Percentiles rank a stretch among this genome's conserved stretches.
phyloP scores from a whole-genome alignment of 2,113 vertebrate genomes.

The Xiphophorus couchianus region DNA sequence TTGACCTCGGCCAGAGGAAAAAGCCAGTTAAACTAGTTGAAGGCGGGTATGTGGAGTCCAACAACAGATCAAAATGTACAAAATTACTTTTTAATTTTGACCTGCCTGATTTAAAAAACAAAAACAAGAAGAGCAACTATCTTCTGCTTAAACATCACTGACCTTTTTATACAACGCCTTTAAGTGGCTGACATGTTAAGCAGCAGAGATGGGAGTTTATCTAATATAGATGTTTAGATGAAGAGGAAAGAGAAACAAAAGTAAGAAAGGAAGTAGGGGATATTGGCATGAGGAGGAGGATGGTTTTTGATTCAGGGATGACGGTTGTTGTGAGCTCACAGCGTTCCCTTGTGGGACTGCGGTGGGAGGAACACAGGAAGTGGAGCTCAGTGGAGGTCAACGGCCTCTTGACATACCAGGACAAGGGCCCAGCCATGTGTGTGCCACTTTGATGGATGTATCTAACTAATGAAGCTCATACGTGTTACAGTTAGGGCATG shows the following conservation, averaged over 20 bases:
- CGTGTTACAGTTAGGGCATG: conserved; percentile 47
- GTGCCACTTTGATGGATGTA: conserved; percentile 53
- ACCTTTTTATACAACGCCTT: neutral
- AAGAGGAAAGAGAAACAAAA: conserved; percentile 29
- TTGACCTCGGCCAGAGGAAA: no score
- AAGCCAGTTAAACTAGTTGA: no score
- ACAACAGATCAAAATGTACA: no score
- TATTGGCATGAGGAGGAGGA: conserved; percentile 36
- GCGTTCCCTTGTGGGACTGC: conserved; percentile 41
- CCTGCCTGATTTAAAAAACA: no score
- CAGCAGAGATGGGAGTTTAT: conserved; percentile 4
- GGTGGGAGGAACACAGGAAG: conserved; percentile 61
- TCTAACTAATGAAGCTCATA: conserved; percentile 34
- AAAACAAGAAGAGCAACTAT: no score
- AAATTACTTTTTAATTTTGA: no score
- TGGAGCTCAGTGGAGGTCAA: conserved; percentile 62
- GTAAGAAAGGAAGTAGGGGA: conserved; percentile 49
- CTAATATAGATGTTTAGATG: conserved; percentile 19
- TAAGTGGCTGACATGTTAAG: neutral
- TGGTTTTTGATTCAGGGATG: conserved; percentile 35
- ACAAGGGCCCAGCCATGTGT: conserved; percentile 43
- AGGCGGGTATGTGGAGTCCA: no score
- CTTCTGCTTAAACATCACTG: no score
- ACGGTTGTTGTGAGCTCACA: conserved; percentile 49
- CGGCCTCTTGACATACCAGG: conserved; percentile 53